Base-by-base conservation (phyloP, 1,140 invertebrate species). In the Papilio helenus region DNA sequence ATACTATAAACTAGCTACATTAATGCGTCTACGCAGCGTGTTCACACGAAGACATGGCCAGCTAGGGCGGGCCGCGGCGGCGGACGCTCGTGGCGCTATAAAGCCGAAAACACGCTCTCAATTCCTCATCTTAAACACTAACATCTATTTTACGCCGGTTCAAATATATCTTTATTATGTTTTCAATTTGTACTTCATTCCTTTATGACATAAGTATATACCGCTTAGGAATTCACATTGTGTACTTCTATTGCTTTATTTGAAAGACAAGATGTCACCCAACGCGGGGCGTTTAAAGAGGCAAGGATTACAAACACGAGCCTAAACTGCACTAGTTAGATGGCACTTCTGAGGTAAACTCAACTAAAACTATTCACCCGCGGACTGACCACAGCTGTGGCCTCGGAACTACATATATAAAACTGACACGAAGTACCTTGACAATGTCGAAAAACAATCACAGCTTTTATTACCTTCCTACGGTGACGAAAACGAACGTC, bases 271-370 rank as follows among this genome's bases (percentile, higher is more conserved):
- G 23, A 71, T 83, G 83, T 80, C 83, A 81, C 86, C 83, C 82
- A 79, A 76, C 65, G 79, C 44, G 84, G 80, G 79, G 26, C 72
- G 12, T 7, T 23, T 12, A 8, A 2, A n/a, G 51, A 23, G 18
- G 23, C 16, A 12, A 23, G 18, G n/a, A 49, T 5, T 29, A 42
- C 10, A 16, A 20, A 39, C 4, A 39, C 20, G n/a, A 58, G 79
- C 20, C 55, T n/a, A 51, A 74, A 81, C 82, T 76, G 77, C 72
- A 81, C 79, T 81, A 83, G 26, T 42, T 81, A 87, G 86, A 92
- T 92, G 92, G 90, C 92, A 91, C 92, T 91, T 85, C 85, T 90
- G 91, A 93, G 90, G 91, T 93, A 93, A 92, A 87, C 89, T 84
- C 89, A 88, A 91, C 88, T 91, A 85, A 88, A 88, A 89, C 87